phyloP scores from a whole-genome alignment of 92 coral and sea anemone genomes.

The Epizoanthus fatuus region DNA sequence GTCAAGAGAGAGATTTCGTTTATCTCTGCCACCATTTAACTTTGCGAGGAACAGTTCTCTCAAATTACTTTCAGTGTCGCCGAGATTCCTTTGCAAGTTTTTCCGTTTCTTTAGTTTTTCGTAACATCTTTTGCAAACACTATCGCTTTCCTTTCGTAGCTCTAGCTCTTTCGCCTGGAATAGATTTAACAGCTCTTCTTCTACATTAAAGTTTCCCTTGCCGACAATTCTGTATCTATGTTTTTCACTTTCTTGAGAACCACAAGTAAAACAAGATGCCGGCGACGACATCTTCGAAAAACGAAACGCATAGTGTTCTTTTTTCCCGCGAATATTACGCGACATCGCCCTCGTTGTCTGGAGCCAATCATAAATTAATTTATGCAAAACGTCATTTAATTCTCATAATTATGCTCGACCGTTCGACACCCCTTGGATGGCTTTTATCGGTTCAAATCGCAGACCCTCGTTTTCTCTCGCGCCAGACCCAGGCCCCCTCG shows the following conservation, averaged over 20 bases:
- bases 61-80: conserved; percentile 14
- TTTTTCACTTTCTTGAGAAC: conserved; percentile 3
- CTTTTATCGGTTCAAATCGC: too few species aligned
- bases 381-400: background rate
- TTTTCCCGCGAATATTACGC: conserved; percentile 19
- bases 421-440: too few species aligned
- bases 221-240: conserved; percentile 1
- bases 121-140: conserved; percentile 13
- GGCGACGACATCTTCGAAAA: conserved; percentile 15
- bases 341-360: background rate
- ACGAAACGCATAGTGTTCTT: background rate
- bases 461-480: too few species aligned
- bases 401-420: background rate
- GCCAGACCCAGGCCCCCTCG: too few species aligned
- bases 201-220: conserved; percentile 8
- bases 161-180: conserved; percentile 4
- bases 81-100: conserved; percentile 10
- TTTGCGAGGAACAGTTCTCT: conserved; percentile 11
- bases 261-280: conserved; percentile 16
- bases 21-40: conserved; percentile 24
- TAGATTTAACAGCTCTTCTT: background rate
- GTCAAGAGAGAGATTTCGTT: conserved; percentile 20
- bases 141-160: conserved; percentile 7
- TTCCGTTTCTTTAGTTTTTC: conserved; percentile 16
- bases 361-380: conserved; percentile 14